Base-by-base conservation (phyloP, 2,888 invertebrate species). In the Eueremaeus valkanovi region DNA sequence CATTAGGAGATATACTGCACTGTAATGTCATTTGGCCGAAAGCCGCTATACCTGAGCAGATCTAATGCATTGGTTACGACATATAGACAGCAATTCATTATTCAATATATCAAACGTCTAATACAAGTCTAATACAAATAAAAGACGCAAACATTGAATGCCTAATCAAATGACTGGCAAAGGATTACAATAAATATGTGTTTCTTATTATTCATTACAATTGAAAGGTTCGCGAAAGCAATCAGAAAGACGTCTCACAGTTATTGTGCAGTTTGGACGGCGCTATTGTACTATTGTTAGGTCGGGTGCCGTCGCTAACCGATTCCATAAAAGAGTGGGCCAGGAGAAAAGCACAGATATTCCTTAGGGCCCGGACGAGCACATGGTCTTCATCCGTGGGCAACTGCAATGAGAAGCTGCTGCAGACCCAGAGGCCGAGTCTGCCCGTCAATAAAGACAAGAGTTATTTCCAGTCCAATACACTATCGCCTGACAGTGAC, bases 311-410 rank as follows among this genome's bases (percentile, higher is more conserved):
- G 21, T 42, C 72, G 6, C 77, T 80, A 36, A 77, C 80, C 58
- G 77, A 77, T 45, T 78, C 81, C 18, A 80, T 81, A 29, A 81
- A 81, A 72, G 80, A 81, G 75, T 81, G 81, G 81, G 78, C 80
- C 16, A 77, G 80, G 42, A 78, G 77, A 76, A 79, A 78, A 51
- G 76, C 78, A n/a, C 79, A 79, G 74, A 77, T 78, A 73, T 77
- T 78, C 73, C 75, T 78, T 70, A 75, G 79, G 74, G 77, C 77
- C 61, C 75, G 79, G 63, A 79, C 79, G 6, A 77, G 77, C n/a
- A 79, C 79, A 68, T 79, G 79, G 79, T 79, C 79, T 58, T 77
- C 79, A 73, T 78, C 78, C 9, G 78, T 75, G 40, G 78, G 77
- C 68, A 77, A 77, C 49, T 45, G 72, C 18, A 79, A 79, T 63